Conservation (phyloP, 2,888 invertebrate genomes). For the Mythimna vitellina region DNA sequence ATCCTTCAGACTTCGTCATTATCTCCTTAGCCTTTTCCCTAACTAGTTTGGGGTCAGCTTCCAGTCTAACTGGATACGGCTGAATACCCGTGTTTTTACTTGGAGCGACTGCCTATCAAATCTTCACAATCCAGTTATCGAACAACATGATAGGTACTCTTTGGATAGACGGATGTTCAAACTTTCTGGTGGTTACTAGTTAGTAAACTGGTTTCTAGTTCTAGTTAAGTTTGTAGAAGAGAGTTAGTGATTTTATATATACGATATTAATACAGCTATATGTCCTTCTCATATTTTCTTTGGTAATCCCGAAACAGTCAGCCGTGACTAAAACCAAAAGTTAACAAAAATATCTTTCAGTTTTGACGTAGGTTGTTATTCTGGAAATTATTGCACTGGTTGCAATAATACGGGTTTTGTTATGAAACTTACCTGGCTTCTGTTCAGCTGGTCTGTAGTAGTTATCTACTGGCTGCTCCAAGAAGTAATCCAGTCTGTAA, state of each 20-base stretch:
- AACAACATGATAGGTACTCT: too few relatives aligned
- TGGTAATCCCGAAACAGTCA: background rate
- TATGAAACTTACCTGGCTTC: conserved; percentile 74
- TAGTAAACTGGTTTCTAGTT: too few relatives aligned
- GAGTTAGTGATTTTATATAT: background rate
- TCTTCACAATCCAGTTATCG: too few relatives aligned
- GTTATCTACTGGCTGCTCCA: conserved; percentile 75
- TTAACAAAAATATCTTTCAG: background rate
- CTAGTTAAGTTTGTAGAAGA: too few relatives aligned
- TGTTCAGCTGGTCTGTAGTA: conserved; percentile 79
- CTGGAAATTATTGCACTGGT: background rate
- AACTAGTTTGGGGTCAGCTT: too few relatives aligned
- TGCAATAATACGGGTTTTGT: too few relatives aligned
- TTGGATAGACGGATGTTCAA: too few relatives aligned
- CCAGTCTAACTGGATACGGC: too few relatives aligned
- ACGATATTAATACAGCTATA: background rate
- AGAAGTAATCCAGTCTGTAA: conserved; percentile 83
- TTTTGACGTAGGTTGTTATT: background rate
- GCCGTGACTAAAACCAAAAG: background rate
- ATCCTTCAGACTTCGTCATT: background rate
- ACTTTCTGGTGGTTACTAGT: too few relatives aligned
- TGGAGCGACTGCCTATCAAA: too few relatives aligned
- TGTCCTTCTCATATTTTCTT: conserved; percentile 6
- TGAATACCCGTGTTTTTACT: too few relatives aligned
- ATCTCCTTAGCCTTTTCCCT: too few relatives aligned